phyloP scores from a whole-genome alignment of 2,888 invertebrate genomes.

The Deroplatys truncata region DNA sequence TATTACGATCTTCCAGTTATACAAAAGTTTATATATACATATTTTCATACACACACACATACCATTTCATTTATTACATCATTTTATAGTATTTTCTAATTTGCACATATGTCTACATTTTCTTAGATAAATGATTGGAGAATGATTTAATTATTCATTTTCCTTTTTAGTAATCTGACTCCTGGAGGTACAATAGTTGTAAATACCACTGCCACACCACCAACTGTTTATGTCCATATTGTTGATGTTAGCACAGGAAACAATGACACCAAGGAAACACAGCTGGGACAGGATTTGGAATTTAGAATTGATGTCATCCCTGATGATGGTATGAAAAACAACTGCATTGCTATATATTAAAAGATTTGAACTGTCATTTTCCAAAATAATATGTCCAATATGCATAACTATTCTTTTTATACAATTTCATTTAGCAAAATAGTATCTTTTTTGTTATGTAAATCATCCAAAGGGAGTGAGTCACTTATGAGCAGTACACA shows the following conservation, averaged over 20 bases:
- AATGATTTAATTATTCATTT: neutral
- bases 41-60: no score
- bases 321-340: constrained; percentile 46
- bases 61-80: no score
- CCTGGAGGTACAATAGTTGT: constrained; percentile 16
- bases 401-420: no score
- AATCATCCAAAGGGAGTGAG: no score
- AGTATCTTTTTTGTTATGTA: no score
- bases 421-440: no score
- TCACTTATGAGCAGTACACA: no score
- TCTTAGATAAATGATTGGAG: no score
- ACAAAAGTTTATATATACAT: no score
- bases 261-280: constrained; percentile 47
- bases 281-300: constrained; percentile 63
- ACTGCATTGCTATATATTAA: neutral
- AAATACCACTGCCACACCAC: constrained; percentile 40
- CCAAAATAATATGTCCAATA: neutral
- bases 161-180: constrained; percentile 11
- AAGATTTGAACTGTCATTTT: neutral
- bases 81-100: no score
- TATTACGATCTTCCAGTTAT: no score
- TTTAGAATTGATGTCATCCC: constrained; percentile 58
- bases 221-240: constrained; percentile 42
- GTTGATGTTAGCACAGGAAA: constrained; percentile 39
- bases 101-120: no score